Conservation (phyloP, 2,797 vertebrate species). For the Amphiprion clarkii region DNA sequence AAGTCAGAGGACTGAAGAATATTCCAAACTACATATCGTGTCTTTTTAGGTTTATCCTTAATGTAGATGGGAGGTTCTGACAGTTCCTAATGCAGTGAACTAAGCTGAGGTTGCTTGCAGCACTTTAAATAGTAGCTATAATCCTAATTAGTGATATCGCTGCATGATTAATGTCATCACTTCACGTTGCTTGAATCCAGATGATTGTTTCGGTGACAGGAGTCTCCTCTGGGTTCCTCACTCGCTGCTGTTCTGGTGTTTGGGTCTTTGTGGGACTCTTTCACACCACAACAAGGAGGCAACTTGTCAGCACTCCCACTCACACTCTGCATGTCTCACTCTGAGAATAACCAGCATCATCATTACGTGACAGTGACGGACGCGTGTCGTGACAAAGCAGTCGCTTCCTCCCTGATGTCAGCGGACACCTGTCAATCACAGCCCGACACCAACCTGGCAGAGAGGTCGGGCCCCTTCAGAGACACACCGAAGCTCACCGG, state of each 20-base stretch:
- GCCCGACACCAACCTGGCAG: slow-evolving; percentile 12
- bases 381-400: slow-evolving; percentile 60
- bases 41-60: too few relatives aligned
- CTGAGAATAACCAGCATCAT: slow-evolving; percentile 61
- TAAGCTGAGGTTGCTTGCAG: too few relatives aligned
- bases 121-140: too few relatives aligned
- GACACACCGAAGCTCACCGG: neutral
- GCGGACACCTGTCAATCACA: slow-evolving; percentile 76
- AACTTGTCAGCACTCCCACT: slow-evolving; percentile 8
- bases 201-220: neutral
- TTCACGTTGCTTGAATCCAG: neutral
- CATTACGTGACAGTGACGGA: slow-evolving; percentile 64
- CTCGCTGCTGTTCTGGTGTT: neutral
- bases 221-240: neutral
- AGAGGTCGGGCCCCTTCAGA: slow-evolving; percentile 36
- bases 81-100: too few relatives aligned
- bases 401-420: slow-evolving; percentile 55
- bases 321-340: slow-evolving; percentile 25
- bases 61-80: too few relatives aligned
- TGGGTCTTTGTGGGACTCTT: slow-evolving; percentile 9
- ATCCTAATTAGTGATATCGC: too few relatives aligned
- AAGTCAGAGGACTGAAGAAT: neutral
- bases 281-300: slow-evolving; percentile 6
- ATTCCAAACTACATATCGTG: neutral
- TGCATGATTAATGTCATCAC: neutral